Percentiles rank a stretch among this genome's conserved stretches.
phyloP scores from a whole-genome alignment of 2,797 vertebrate species.

The Oryzias dopingdopingensis region DNA sequence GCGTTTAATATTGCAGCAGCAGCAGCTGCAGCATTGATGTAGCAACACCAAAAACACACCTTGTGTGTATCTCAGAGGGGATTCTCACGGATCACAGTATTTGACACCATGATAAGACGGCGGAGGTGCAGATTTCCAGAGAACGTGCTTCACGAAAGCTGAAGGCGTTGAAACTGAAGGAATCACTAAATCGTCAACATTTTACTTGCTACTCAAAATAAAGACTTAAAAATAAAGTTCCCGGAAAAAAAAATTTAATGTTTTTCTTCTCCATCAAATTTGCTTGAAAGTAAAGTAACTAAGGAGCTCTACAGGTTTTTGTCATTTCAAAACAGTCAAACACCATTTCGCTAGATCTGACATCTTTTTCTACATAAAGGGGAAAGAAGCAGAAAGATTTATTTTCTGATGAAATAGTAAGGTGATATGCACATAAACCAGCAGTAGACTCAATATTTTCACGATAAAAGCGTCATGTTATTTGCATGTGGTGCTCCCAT shows the following conservation, averaged over 20 bases:
- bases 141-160: not conserved
- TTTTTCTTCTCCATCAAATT: not conserved
- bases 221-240: not conserved
- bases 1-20: not conserved
- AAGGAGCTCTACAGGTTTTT: too few relatives aligned
- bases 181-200: not conserved
- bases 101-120: not conserved
- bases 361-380: not conserved
- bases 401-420: not conserved
- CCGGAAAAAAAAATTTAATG: not conserved
- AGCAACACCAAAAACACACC: not conserved
- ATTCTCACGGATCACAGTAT: not conserved
- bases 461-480: slow-evolving; percentile 25
- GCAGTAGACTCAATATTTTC: slow-evolving; percentile 31
- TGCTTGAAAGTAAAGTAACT: too few relatives aligned
- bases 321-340: too few relatives aligned
- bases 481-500: slow-evolving; percentile 34
- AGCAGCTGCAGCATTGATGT: not conserved
- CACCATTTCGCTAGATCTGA: not conserved
- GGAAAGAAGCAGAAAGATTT: not conserved
- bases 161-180: slow-evolving; percentile 32
- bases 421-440: not conserved
- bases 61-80: not conserved
- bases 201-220: not conserved
- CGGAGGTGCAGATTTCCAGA: too few relatives aligned